Evolutionary conservation across 37 sponge, comb jelly and placozoan genomes (phyloP), one percentile per base, ranked within the genome.

Genomic region (Ianthella basta): DNA sequence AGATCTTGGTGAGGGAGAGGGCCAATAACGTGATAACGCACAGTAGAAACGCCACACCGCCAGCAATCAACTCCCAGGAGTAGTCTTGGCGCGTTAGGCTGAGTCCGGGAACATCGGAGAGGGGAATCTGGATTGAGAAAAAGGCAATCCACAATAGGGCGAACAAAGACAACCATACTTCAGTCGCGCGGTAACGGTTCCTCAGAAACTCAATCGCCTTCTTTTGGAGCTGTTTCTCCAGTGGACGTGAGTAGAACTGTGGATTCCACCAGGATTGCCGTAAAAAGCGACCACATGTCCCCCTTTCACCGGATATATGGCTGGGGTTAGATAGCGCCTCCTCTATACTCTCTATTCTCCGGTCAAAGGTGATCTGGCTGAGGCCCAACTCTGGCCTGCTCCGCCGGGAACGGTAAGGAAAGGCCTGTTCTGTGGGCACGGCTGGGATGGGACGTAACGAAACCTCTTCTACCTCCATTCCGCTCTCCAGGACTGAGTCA

Each of bases 141-240:
- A 93, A 84, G 15, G 87, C 91, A 0, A 93, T 56, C 94, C 94
- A 93, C 29, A 93, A 56, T 18, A 89, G 82, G 0, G 91, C 25
- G 56, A 90, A 93, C 32, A 93, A 70, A 50, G 82, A 89, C 20
- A 93, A 77, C 39, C 90, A 82, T 27, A 87, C 23, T 30, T 87
- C 75, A 15, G 94, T 83, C 1, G 87, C 65, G 16, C 91, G 78
- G 39, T 82, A 93, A 8, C 94, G 80, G 24, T 81, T 72, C 19
- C 84, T 85, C 23, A 93, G 67, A 65, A 90, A 93, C 38, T 93
- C 94, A 30, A 87, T 81, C 29, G 87, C 88, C n/a, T 86, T 93
- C 39, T 75, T 87, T n/a, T 83, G 81, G 33, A 84, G 68, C 21
- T 88, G 82, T 23, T 59, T 75, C 68, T 94, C 94, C 24, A 94